Percentiles rank a stretch among this genome's conserved stretches.
Conservation (phyloP, 2,113 vertebrate species). For the Prunella himalayana region DNA sequence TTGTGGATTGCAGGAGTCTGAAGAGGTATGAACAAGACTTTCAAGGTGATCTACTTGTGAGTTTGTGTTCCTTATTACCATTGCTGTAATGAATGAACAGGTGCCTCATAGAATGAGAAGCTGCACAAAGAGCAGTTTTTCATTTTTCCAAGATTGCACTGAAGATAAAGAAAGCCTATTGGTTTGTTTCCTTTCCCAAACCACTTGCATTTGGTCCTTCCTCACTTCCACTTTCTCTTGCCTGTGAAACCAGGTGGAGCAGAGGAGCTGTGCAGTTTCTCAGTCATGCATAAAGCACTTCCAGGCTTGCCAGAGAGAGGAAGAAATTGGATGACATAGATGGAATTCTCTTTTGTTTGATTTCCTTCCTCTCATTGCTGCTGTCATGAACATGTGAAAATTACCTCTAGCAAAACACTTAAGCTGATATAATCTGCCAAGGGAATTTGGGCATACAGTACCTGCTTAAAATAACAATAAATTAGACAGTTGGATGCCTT, state of each 20-base stretch:
- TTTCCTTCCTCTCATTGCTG: constrained; percentile 37
- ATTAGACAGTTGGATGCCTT: constrained; percentile 19
- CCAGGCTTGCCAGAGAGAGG: neutral
- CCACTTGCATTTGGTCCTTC: neutral
- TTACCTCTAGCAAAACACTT: constrained; percentile 47
- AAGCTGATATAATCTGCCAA: constrained; percentile 38
- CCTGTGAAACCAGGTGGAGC: neutral
- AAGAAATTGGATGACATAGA: neutral
- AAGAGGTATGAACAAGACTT: neutral
- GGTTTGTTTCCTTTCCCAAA: neutral
- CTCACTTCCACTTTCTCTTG: neutral
- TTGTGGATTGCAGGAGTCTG: neutral
- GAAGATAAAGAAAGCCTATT: neutral
- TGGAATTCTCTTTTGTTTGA: constrained; percentile 37
- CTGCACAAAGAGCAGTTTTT: neutral
- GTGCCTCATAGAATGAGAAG: neutral
- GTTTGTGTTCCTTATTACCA: neutral
- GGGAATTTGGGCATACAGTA: constrained; percentile 32
- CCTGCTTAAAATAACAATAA: constrained; percentile 60
- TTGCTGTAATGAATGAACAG: neutral
- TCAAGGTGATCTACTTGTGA: neutral
- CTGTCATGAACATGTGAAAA: constrained; percentile 30
- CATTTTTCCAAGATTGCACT: neutral
- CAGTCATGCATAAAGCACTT: neutral
- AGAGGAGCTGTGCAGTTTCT: neutral